Conservation (phyloP, 2,888 invertebrate species). For the Leptopilina syphax region DNA sequence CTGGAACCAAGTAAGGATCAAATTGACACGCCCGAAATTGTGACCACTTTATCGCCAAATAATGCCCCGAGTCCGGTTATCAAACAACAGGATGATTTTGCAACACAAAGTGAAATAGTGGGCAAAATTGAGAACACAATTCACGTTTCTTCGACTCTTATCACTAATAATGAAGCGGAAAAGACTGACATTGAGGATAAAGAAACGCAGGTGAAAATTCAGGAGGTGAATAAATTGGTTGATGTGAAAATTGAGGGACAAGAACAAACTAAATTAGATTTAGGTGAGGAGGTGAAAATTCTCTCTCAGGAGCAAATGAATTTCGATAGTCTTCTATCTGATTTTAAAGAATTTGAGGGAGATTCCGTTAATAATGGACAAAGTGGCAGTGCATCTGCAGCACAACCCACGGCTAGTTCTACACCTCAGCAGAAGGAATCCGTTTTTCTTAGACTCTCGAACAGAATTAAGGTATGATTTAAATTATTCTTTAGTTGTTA, state of each 20-base stretch:
- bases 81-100: conserved; percentile 57
- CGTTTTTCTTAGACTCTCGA: conserved; percentile 96
- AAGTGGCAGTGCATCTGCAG: conserved; percentile 69
- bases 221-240: conserved; percentile 46
- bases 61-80: conserved; percentile 54
- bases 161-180: conserved; percentile 36
- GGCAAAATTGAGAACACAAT: conserved; percentile 27
- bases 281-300: conserved; percentile 63
- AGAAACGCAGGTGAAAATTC: conserved; percentile 41
- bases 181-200: conserved; percentile 35
- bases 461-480: conserved; percentile 89
- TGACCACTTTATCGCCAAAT: conserved; percentile 58
- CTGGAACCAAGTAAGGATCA: conserved; percentile 64
- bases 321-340: conserved; percentile 72
- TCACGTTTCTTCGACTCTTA: conserved; percentile 36
- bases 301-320: conserved; percentile 68
- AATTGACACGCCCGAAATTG: conserved; percentile 58
- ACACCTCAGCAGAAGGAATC: conserved; percentile 88
- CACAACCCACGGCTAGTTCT: conserved; percentile 71
- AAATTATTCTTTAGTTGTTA: not conserved
- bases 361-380: conserved; percentile 70
- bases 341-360: conserved; percentile 73
- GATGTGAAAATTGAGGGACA: conserved; percentile 54
- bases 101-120: conserved; percentile 40
- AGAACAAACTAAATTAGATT: conserved; percentile 53